These are phyloP conservation scores for Drosophila kanekoi DNA, from an alignment of 2,888 invertebrate species.

Conservation along the genomic window DNA sequence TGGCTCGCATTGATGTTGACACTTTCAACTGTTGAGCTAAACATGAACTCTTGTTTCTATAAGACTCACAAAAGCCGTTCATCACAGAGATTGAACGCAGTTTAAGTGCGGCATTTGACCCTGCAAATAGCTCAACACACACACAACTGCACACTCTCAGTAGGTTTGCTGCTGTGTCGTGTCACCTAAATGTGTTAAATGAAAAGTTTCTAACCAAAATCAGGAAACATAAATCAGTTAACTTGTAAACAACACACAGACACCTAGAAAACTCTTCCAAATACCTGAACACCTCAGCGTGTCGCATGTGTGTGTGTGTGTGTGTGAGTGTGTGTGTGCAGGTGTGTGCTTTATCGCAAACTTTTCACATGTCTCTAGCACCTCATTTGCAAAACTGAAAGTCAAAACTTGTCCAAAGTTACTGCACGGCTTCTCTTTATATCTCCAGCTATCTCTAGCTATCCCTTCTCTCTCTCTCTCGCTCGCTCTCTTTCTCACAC, in stretches of 20 bases:
- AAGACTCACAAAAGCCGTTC: background rate
- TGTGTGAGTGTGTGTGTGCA: conserved; percentile 11
- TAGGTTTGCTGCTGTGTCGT: conserved; percentile 17
- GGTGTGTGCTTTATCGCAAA: conserved; percentile 60
- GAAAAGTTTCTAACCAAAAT: conserved; percentile 67
- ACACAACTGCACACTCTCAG: background rate
- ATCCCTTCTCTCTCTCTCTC: background rate
- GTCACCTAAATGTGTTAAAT: conserved; percentile 49
- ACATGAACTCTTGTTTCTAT: background rate
- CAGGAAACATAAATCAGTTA: conserved; percentile 75
- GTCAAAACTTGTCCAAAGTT: conserved; percentile 77
- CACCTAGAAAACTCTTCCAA: conserved; percentile 9
- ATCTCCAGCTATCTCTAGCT: background rate
- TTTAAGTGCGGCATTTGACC: conserved; percentile 10
- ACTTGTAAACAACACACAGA: conserved; percentile 66
- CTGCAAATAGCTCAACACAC: background rate
- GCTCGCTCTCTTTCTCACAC: too few relatives aligned
- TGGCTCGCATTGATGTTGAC: background rate
- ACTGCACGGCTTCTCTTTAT: conserved; percentile 22
- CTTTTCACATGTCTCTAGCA: conserved; percentile 73
- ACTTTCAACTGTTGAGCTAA: background rate
- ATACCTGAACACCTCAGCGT: conserved; percentile 30
- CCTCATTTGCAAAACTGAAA: conserved; percentile 80
- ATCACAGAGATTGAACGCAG: background rate
- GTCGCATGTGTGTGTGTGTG: background rate